Evolutionary conservation across 2,888 invertebrate species (phyloP).

Genomic region (Trimorus sp.): DNA sequence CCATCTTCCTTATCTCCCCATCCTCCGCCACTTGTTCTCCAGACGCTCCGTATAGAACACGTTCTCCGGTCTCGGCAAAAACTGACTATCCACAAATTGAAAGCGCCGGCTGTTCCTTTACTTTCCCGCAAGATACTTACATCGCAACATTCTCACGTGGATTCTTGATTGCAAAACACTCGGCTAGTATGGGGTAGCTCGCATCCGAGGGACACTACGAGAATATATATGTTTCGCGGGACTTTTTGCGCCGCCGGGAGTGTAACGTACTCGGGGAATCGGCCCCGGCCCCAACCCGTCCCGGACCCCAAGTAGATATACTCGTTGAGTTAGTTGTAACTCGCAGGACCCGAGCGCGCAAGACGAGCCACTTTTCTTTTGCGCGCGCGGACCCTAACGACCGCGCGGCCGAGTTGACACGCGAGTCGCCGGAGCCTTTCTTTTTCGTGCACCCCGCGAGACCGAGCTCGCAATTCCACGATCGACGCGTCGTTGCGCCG

Average conservation of each 20-base stretch:
- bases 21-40: constrained; percentile 68
- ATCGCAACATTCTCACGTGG: constrained; percentile 73
- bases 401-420: constrained; percentile 50
- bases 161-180: constrained; percentile 76
- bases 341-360: constrained; percentile 33
- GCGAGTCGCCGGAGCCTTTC: constrained; percentile 24
- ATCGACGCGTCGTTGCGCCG: no score
- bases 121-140: constrained; percentile 67
- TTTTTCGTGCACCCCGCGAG: no score
- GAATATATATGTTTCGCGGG: constrained; percentile 72
- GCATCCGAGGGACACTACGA: constrained; percentile 69
- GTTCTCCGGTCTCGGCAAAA: constrained; percentile 72
- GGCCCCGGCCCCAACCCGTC: constrained; percentile 31
- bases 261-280: constrained; percentile 65
- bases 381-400: constrained; percentile 32
- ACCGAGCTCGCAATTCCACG: no score
- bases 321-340: constrained; percentile 64
- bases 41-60: constrained; percentile 68
- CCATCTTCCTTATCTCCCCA: constrained; percentile 66
- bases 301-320: constrained; percentile 59
- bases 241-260: constrained; percentile 68
- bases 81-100: constrained; percentile 77
- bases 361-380: constrained; percentile 38
- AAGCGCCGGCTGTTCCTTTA: constrained; percentile 74
- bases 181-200: constrained; percentile 69